Conservation (phyloP, 64 coral and sea anemone species). For the Acropora yongei region DNA sequence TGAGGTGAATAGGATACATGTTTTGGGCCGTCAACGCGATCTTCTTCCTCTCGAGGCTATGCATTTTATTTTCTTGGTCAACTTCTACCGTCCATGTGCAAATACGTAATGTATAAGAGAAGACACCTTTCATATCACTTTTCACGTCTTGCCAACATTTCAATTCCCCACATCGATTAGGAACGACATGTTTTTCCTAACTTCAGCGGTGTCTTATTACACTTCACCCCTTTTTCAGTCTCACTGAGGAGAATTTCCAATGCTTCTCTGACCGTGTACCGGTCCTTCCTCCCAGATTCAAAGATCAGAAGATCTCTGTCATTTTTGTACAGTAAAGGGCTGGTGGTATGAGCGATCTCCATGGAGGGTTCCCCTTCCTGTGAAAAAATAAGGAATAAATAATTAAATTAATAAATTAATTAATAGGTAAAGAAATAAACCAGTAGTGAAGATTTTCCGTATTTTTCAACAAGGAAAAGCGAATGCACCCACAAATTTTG, state of each 20-base stretch:
- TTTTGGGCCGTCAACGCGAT: neutral
- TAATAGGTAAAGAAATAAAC: neutral
- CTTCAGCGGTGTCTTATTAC: constrained; percentile 24
- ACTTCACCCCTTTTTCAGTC: neutral
- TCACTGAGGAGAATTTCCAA: neutral
- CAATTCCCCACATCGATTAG: constrained; percentile 18
- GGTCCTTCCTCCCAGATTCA: constrained; percentile 4
- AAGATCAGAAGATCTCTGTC: constrained; percentile 31
- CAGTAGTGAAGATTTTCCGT: neutral
- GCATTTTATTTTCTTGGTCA: constrained; percentile 2
- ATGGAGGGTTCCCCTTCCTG: neutral
- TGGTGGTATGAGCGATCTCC: neutral
- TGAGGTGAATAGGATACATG: neutral
- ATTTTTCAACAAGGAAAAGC: neutral
- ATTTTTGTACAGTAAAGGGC: neutral
- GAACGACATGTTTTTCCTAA: constrained; percentile 30
- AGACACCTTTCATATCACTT: constrained; percentile 31
- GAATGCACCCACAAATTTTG: neutral
- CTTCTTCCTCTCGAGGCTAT: constrained; percentile 13
- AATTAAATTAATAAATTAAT: neutral
- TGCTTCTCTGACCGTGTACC: constrained; percentile 35
- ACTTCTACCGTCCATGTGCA: constrained; percentile 18
- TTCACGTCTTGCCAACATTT: constrained; percentile 51
- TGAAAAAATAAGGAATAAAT: neutral
- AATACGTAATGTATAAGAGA: neutral